phyloP scores from a whole-genome alignment of 1,140 invertebrate species.

The Drosophila ambigua region DNA sequence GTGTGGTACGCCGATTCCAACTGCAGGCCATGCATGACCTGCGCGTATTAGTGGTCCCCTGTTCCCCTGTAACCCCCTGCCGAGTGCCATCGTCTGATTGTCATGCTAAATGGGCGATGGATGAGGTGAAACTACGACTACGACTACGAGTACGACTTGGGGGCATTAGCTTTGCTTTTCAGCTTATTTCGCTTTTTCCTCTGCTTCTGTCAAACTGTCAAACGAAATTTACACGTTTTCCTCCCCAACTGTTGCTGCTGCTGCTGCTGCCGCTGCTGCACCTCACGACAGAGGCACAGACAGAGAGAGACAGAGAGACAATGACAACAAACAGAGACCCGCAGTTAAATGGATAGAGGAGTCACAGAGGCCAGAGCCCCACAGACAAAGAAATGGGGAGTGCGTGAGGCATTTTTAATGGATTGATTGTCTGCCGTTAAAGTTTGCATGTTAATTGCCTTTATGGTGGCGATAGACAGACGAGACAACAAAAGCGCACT shows the following conservation, averaged over 20 bases:
- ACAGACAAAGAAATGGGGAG: slow-evolving; percentile 50
- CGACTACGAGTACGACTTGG: slow-evolving; percentile 30
- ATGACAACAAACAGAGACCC: too few relatives aligned
- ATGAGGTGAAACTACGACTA: slow-evolving; percentile 64
- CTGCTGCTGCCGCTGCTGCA: slow-evolving; percentile 36
- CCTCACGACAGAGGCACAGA: slow-evolving; percentile 31
- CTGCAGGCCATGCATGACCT: slow-evolving; percentile 76
- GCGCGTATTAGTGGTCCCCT: slow-evolving; percentile 47
- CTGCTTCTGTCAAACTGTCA: slow-evolving; percentile 43
- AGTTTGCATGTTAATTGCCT: slow-evolving; percentile 70
- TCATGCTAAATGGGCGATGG: slow-evolving; percentile 76
- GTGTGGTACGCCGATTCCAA: slow-evolving; percentile 67
- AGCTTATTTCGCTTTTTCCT: slow-evolving; percentile 11
- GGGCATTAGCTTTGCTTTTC: slow-evolving; percentile 38
- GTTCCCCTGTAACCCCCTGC: not conserved
- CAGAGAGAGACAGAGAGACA: too few relatives aligned
- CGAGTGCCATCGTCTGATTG: slow-evolving; percentile 47
- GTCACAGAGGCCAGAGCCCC: slow-evolving; percentile 25
- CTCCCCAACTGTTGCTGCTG: slow-evolving; percentile 8
- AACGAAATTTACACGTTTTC: slow-evolving; percentile 67
- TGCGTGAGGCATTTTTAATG: slow-evolving; percentile 68
- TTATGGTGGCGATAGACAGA: slow-evolving; percentile 30
- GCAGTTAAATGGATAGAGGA: slow-evolving; percentile 15
- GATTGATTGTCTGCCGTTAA: slow-evolving; percentile 43
- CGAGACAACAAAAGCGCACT: slow-evolving; percentile 30